Percentiles rank a stretch among this genome's conserved stretches.
phyloP scores from a whole-genome alignment of 2,113 vertebrate genomes.

The Edolisoma coerulescens region DNA sequence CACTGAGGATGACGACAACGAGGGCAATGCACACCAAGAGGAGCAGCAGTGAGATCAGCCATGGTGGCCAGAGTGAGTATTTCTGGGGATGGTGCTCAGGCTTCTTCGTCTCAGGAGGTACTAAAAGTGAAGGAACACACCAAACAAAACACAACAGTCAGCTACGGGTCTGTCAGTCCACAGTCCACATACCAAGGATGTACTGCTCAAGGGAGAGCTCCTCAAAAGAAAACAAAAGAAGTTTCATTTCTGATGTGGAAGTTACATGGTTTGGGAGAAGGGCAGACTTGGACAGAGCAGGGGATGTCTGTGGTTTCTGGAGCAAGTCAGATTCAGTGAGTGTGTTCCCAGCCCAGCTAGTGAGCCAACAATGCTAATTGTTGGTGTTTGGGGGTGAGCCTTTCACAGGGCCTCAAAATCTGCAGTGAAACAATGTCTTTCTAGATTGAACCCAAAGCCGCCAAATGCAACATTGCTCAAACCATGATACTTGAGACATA shows the following conservation, averaged over 20 bases:
- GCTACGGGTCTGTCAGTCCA: neutral
- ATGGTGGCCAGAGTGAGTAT: neutral
- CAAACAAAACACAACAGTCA: neutral
- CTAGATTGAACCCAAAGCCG: neutral
- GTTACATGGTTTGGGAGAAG: neutral
- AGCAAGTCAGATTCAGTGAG: neutral
- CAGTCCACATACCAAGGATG: neutral
- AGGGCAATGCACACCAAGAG: constrained; percentile 15
- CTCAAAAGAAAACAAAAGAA: neutral
- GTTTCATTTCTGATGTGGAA: neutral
- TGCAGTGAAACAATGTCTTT: neutral
- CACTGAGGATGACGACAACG: neutral
- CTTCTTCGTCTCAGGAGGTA: neutral
- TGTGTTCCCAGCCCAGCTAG: neutral
- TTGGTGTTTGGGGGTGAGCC: neutral
- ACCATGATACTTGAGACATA: fast-evolving
- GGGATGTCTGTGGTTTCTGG: neutral
- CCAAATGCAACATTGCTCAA: neutral
- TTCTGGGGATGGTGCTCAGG: neutral
- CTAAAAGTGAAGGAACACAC: neutral
- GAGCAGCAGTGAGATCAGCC: constrained; percentile 33
- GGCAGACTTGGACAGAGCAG: neutral
- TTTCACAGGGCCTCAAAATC: neutral
- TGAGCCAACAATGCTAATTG: neutral
- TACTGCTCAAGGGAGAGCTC: neutral